Evolutionary conservation across 1,140 invertebrate species (phyloP).

Genomic region (Drosophila athabasca): DNA sequence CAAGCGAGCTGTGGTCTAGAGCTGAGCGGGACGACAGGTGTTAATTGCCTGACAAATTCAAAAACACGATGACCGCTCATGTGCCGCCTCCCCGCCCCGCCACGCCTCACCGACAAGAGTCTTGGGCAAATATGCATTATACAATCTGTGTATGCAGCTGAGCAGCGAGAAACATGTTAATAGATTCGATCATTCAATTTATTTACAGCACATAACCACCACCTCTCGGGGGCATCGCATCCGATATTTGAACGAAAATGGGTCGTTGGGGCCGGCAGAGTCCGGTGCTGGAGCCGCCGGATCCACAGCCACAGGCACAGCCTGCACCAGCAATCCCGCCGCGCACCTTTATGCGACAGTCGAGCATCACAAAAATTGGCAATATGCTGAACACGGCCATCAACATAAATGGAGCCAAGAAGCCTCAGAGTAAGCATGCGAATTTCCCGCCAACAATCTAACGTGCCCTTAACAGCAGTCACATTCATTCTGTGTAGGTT

Average conservation of each 20-base stretch:
- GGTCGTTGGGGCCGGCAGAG: conserved; percentile 81
- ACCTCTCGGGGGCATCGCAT: conserved; percentile 7
- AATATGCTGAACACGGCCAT: conserved; percentile 88
- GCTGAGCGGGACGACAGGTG: conserved; percentile 55
- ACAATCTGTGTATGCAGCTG: conserved; percentile 56
- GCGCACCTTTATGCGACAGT: conserved; percentile 86
- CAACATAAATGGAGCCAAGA: conserved; percentile 84
- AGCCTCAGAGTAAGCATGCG: conserved; percentile 74
- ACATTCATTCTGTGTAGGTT: not conserved
- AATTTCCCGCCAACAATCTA: conserved; percentile 17
- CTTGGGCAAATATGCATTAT: conserved; percentile 64
- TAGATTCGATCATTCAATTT: conserved; percentile 68
- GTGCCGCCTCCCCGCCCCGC: conserved; percentile 17
- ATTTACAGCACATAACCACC: conserved; percentile 46
- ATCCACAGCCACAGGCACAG: conserved; percentile 59
- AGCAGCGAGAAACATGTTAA: conserved; percentile 52
- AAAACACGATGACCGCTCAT: conserved; percentile 73
- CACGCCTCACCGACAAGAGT: conserved; percentile 20
- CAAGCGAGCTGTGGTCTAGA: not conserved
- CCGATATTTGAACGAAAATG: conserved; percentile 24
- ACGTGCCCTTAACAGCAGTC: no score
- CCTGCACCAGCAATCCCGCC: conserved; percentile 78
- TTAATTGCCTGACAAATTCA: conserved; percentile 74
- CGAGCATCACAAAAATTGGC: conserved; percentile 88
- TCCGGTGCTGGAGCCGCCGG: conserved; percentile 74